phyloP scores from a whole-genome alignment of 2,797 vertebrate genomes.

The Tolypeutes matacus region DNA sequence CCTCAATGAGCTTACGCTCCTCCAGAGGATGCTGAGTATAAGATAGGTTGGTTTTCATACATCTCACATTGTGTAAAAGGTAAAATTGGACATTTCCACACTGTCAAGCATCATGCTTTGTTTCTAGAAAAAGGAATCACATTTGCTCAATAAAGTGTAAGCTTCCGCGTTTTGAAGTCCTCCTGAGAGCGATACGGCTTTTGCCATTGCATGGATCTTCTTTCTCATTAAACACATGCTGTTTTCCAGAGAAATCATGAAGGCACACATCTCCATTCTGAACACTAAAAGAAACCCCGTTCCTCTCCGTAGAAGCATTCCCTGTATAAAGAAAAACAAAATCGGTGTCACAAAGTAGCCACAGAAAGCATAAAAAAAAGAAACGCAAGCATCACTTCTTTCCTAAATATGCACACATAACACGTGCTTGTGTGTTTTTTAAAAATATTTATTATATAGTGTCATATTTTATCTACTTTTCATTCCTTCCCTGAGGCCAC shows the following conservation, averaged over 20 bases:
- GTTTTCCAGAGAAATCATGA: constrained; percentile 87
- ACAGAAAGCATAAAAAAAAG: constrained; percentile 36
- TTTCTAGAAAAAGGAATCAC: constrained; percentile 82
- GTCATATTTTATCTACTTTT: constrained; percentile 61
- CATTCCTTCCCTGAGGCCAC: constrained; percentile 31
- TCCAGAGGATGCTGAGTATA: constrained; percentile 79
- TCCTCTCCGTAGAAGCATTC: constrained; percentile 87
- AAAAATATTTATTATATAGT: not conserved
- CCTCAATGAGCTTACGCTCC: constrained; percentile 72
- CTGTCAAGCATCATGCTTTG: constrained; percentile 80
- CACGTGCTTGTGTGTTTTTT: not conserved
- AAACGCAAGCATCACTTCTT: not conserved
- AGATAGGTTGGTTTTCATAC: constrained; percentile 85
- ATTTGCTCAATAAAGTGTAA: constrained; percentile 89
- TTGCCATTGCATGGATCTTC: constrained; percentile 86
- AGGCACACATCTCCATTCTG: constrained; percentile 89
- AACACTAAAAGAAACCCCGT: constrained; percentile 87
- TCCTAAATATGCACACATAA: not conserved
- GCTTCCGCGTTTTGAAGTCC: constrained; percentile 89
- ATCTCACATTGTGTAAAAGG: constrained; percentile 88
- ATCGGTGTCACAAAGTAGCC: not conserved
- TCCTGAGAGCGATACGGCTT: constrained; percentile 85
- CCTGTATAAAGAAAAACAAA: constrained; percentile 85
- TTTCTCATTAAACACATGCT: constrained; percentile 85
- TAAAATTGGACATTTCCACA: constrained; percentile 83